A percentile compares a stretch with the other conserved stretches of the same genome.
phyloP scores from a whole-genome alignment of 2,888 invertebrate species.

The Argynnis bischoffii region DNA sequence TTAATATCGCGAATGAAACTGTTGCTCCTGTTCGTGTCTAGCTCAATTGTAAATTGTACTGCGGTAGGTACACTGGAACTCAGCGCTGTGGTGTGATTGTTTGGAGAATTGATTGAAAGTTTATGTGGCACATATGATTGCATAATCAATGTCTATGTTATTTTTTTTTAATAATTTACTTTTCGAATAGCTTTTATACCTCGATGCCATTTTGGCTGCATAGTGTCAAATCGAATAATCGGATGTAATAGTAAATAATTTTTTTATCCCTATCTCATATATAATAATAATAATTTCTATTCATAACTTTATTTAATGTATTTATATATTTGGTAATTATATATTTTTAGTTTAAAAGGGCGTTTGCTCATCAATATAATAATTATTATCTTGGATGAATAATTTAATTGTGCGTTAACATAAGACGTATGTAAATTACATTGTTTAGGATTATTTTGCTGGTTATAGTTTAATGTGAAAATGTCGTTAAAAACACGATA shows the following conservation, averaged over 20 bases:
- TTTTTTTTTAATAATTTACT: neutral
- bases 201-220: neutral
- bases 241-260: no score
- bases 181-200: neutral
- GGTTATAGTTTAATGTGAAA: conserved; percentile 38
- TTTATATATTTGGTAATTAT: no score
- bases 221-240: no score
- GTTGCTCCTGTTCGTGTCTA: conserved; percentile 40
- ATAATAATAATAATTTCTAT: no score
- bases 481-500: conserved; percentile 31
- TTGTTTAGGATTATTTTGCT: conserved; percentile 31
- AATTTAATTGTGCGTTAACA: neutral
- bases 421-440: conserved; percentile 8
- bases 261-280: no score
- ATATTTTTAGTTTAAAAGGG: neutral
- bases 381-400: neutral
- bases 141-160: neutral
- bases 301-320: no score
- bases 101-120: conserved; percentile 14
- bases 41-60: conserved; percentile 22
- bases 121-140: conserved; percentile 9
- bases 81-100: conserved; percentile 27
- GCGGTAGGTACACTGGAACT: conserved; percentile 22
- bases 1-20: conserved; percentile 40
- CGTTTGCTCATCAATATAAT: neutral